Conservation (phyloP, 1,140 invertebrate species). For the Caligus rogercresseyi region DNA sequence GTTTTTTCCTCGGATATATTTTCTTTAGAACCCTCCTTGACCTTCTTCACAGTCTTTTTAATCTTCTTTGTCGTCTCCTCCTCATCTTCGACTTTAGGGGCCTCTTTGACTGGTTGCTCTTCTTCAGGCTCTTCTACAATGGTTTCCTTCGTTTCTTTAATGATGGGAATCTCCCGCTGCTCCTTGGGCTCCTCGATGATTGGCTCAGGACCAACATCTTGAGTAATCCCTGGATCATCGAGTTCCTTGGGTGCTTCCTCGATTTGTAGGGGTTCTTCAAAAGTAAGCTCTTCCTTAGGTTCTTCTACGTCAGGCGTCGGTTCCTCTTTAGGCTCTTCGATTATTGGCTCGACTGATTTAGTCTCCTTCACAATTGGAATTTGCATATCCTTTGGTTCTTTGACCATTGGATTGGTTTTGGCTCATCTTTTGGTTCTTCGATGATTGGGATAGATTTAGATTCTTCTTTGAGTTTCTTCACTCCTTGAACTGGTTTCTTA, state of each 20-base stretch:
- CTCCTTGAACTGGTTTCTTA: neutral
- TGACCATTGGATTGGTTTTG: neutral
- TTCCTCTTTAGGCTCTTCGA: too few species aligned
- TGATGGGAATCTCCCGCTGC: neutral
- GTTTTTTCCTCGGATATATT: slow-evolving; percentile 17
- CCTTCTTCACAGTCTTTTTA: slow-evolving; percentile 11
- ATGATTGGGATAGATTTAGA: too few species aligned
- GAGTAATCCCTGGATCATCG: too few species aligned
- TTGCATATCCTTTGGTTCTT: neutral
- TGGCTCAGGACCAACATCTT: neutral
- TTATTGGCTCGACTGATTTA: neutral
- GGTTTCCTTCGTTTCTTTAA: neutral
- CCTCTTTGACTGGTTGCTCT: slow-evolving; percentile 26
- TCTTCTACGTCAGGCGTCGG: neutral
- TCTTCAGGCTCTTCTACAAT: slow-evolving; percentile 15
- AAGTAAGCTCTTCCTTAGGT: neutral
- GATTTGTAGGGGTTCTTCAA: neutral
- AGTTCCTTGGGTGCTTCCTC: neutral
- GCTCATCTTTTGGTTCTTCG: too few species aligned
- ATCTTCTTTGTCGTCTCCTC: slow-evolving; percentile 21
- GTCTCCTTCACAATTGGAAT: neutral
- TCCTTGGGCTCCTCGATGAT: neutral
- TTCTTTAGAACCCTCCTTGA: slow-evolving; percentile 21
- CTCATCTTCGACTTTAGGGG: slow-evolving; percentile 26
- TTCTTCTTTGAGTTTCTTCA: neutral